Evolutionary conservation across 2,888 invertebrate species (phyloP).

Genomic region (Halictus quadricinctus): DNA sequence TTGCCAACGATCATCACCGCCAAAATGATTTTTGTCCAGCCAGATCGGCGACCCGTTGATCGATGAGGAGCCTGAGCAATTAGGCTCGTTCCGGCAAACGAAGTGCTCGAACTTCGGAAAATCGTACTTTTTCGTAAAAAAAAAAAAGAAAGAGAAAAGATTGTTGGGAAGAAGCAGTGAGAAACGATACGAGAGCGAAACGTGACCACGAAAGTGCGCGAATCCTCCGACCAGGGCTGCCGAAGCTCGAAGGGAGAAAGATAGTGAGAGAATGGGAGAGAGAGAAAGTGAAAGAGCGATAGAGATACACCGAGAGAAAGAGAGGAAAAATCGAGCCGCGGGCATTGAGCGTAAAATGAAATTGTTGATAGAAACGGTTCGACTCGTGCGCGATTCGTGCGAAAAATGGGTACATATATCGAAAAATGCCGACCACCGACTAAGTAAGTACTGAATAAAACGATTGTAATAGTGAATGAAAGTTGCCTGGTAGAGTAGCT

Average conservation of each 20-base stretch:
- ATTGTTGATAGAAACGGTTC: constrained; percentile 15
- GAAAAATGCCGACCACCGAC: constrained; percentile 62
- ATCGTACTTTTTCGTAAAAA: background rate
- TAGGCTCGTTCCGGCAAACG: background rate
- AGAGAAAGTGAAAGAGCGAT: background rate
- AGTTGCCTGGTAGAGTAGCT: constrained; percentile 76
- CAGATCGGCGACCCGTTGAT: background rate
- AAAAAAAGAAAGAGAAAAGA: background rate
- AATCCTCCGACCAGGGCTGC: background rate
- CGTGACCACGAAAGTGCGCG: constrained; percentile 4
- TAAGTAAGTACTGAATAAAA: constrained; percentile 73
- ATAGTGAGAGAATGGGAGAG: background rate
- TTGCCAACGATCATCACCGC: background rate
- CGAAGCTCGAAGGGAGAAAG: background rate
- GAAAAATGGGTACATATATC: constrained; percentile 52
- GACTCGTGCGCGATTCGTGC: constrained; percentile 45
- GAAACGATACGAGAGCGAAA: background rate
- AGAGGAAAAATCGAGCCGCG: background rate
- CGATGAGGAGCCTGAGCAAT: background rate
- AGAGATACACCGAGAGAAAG: too few relatives aligned
- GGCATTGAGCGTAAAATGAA: background rate
- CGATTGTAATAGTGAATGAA: constrained; percentile 76
- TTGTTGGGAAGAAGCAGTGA: constrained; percentile 19
- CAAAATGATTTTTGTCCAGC: background rate
- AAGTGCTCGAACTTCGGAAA: background rate